Base-by-base conservation (phyloP, 2,113 vertebrate genomes). In the Psophia crepitans region DNA sequence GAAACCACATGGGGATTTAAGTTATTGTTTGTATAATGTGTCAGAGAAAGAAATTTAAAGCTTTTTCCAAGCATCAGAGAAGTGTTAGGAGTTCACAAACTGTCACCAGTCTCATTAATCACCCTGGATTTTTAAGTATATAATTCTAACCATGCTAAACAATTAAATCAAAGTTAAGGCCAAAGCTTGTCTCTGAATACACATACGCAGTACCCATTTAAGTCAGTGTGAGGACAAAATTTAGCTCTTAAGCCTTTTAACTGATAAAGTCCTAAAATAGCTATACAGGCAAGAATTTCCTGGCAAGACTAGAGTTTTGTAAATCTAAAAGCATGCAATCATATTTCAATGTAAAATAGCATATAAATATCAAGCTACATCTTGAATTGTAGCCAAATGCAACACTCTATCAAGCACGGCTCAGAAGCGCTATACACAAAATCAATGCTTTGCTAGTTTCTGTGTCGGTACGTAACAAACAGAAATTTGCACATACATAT, bases 221-320 rank as follows among this genome's bases (percentile, higher is more conserved):
- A 95, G 90, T 94, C 68, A 71, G 86, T 60, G 71, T 86, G 51
- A 90, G 64, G 63, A 92, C 64, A 70, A 90, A 92, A 93, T 85
- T 79, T 76, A 93, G 82, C 53, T 91, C 70, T 73, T 73, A 83
- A 96, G 61, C 85, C 83, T 95, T 96, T 94, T 94, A 96, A 95
- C 95, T 94, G 93, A 97, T 96, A 93, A 96, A 80, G 46, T 86
- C 85, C 83, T 86, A 93, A 96, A 97, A 97, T 93, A 96, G 92
- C 75, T 94, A 90, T 78, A 74, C 30, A 90, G 64, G 88, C 92
- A 96, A 96, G 83, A 96, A 96, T 96, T 96, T 97, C 93, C 95
- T 96, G 96, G 95, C 96, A 96, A 89, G 90, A 35, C 64, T 33
- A 32, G 54, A 65, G 79, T 96, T 97, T 96, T 93, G 89, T 88